These are phyloP conservation scores for Cotesia chilonis DNA, from an alignment of 1,140 invertebrate species.

Conservation along the genomic window DNA sequence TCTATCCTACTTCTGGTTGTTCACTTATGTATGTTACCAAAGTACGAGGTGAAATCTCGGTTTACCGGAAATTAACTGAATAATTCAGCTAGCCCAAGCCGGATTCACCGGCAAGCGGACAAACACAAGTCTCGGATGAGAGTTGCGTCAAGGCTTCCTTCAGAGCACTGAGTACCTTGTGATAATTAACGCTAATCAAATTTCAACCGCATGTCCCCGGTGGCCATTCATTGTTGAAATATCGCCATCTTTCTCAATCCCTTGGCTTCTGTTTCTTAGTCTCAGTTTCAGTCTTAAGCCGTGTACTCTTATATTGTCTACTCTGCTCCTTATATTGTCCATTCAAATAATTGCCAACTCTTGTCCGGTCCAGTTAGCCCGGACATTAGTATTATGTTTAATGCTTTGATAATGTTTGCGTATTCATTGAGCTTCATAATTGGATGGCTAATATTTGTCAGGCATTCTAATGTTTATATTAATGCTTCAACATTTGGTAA, in stretches of 20 bases:
- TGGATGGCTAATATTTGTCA: neutral
- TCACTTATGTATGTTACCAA: neutral
- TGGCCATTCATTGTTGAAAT: neutral
- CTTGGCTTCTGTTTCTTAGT: neutral
- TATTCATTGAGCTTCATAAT: slow-evolving; percentile 7
- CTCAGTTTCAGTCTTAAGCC: too few relatives aligned
- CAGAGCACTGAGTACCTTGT: neutral
- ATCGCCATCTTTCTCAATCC: neutral
- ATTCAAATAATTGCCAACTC: too few relatives aligned
- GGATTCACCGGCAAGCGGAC: slow-evolving; percentile 11
- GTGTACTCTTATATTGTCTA: too few relatives aligned
- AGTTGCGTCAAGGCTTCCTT: too few relatives aligned
- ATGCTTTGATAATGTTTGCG: neutral
- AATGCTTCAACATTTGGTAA: neutral
- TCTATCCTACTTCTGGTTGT: neutral
- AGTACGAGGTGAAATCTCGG: slow-evolving; percentile 45
- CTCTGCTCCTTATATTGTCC: too few relatives aligned
- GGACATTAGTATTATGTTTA: neutral
- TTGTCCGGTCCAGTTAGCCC: neutral
- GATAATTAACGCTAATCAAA: slow-evolving; percentile 38
- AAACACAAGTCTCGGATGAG: slow-evolving; percentile 3
- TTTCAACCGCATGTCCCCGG: slow-evolving; percentile 15
- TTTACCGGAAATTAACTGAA: slow-evolving; percentile 64
- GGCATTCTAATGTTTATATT: neutral
- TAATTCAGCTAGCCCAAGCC: slow-evolving; percentile 51